Conservation (phyloP, 2,113 vertebrate species). For the Salvelinus alpinus region DNA sequence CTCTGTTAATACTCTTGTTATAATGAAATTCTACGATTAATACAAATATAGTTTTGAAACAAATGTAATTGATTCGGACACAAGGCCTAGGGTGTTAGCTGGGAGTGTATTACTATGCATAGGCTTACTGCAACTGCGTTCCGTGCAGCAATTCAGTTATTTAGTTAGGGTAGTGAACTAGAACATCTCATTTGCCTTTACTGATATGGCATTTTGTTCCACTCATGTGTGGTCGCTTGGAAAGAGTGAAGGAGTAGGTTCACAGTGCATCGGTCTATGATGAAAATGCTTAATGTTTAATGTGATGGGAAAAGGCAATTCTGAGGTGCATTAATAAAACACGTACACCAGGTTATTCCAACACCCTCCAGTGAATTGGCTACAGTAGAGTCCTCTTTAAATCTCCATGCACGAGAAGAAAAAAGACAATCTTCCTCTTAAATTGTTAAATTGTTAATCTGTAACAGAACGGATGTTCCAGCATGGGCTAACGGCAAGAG, state of each 20-base stretch:
- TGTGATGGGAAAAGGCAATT: constrained; percentile 1
- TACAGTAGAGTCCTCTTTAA: neutral
- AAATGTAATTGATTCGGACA: too few relatives aligned
- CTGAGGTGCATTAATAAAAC: constrained; percentile 30
- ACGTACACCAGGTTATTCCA: constrained; percentile 17
- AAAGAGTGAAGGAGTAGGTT: neutral
- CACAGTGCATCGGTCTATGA: neutral
- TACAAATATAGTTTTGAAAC: too few relatives aligned
- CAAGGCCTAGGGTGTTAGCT: too few relatives aligned
- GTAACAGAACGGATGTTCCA: neutral
- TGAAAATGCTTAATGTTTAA: constrained; percentile 22
- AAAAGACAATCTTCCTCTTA: neutral
- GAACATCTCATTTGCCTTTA: constrained; percentile 10
- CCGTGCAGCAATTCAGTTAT: neutral
- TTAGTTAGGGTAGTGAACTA: constrained; percentile 23
- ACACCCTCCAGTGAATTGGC: constrained; percentile 22
- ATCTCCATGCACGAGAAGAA: neutral
- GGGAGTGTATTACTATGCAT: too few relatives aligned
- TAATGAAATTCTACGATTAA: too few relatives aligned
- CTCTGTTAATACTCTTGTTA: too few relatives aligned
- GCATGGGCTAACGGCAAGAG: neutral
- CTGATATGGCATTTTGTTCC: neutral
- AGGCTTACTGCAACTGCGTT: too few relatives aligned
- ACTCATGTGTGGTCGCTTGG: neutral
- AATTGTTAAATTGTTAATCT: neutral